Base-by-base conservation (phyloP, 2,888 invertebrate genomes). In the Hirtodrosophila cameraria region DNA sequence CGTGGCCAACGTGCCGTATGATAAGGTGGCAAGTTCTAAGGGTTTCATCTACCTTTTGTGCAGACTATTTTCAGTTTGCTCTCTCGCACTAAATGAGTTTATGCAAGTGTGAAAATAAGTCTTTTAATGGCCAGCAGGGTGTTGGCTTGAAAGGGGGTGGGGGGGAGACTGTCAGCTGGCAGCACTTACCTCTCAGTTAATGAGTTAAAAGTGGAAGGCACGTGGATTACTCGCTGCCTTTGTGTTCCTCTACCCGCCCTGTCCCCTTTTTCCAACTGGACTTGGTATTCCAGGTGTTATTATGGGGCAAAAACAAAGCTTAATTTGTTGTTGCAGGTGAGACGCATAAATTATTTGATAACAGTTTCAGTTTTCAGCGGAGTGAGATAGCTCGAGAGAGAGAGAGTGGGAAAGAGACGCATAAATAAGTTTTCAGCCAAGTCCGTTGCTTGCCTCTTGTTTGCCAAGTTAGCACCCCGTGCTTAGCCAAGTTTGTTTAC, bases 51-150 rank as follows among this genome's bases (percentile, higher is more conserved):
- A 48, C 59, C 59, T 39, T 52, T 68, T 62, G 63, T 55, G 49
- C 58, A 62, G 75, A 62, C 68, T 75, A 72, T 69, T 68, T 78
- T 75, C 81, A 67, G 75, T 64, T 75, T 49, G 64, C 61, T 66
- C 64, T 66, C 64, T 62, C 64, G 74, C 73, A 68, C 82, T 84
- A 86, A 87, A 86, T 75, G 81, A 76, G 86, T 80, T 86, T 82
- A 81, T 80, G 82, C 84, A 87, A 86, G 83, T 86, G 86, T 85
- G 86, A 86, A 86, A 86, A 86, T 86, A 79, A 84, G 86, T 84
- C 81, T 78, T 79, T 84, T 84, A 84, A 84, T 84, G 86, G 71
- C 80, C 85, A 70, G 49, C 54, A 50, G 35, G 12, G 15, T 16
- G 13, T 6, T 3, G 13, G 8, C 3, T 5, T 0, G 11, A n/a